Conservation (phyloP, 2,888 invertebrate genomes). For the Drosophila antonietae region DNA sequence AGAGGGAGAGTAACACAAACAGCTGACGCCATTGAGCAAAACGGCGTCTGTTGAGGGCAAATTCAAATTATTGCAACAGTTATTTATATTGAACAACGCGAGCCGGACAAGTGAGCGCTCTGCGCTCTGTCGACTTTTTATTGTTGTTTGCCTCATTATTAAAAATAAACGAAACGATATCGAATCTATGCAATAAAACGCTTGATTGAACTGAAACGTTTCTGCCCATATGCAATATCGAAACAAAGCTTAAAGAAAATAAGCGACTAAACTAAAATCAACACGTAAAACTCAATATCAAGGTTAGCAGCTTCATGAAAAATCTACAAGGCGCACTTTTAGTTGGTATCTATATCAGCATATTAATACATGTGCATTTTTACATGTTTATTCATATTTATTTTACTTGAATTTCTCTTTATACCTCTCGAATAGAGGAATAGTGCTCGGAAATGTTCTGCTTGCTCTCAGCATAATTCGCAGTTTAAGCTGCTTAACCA, state of each 20-base stretch:
- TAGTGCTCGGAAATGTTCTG: neutral
- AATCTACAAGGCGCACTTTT: neutral
- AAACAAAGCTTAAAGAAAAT: slow-evolving; percentile 9
- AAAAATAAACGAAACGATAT: slow-evolving; percentile 43
- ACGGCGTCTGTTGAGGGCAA: slow-evolving; percentile 28
- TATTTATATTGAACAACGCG: slow-evolving; percentile 42
- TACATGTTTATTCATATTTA: neutral
- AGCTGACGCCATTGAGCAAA: slow-evolving; percentile 59
- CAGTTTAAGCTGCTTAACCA: slow-evolving; percentile 46
- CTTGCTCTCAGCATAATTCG: slow-evolving; percentile 8
- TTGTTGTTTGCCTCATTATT: slow-evolving; percentile 27
- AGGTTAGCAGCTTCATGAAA: slow-evolving; percentile 50
- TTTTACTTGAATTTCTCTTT: neutral
- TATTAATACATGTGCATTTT: neutral
- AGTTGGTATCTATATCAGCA: slow-evolving; percentile 5
- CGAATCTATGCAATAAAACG: slow-evolving; percentile 45
- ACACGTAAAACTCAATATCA: slow-evolving; percentile 49
- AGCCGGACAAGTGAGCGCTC: slow-evolving; percentile 21
- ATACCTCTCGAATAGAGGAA: neutral
- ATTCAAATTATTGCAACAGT: slow-evolving; percentile 54
- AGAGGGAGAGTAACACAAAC: slow-evolving; percentile 31
- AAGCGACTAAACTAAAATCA: slow-evolving; percentile 18
- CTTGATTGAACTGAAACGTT: slow-evolving; percentile 59
- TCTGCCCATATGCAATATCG: slow-evolving; percentile 18
- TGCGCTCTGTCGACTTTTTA: slow-evolving; percentile 16